phyloP scores from a whole-genome alignment of 2,888 invertebrate genomes.

The Alentia gelatinosa region DNA sequence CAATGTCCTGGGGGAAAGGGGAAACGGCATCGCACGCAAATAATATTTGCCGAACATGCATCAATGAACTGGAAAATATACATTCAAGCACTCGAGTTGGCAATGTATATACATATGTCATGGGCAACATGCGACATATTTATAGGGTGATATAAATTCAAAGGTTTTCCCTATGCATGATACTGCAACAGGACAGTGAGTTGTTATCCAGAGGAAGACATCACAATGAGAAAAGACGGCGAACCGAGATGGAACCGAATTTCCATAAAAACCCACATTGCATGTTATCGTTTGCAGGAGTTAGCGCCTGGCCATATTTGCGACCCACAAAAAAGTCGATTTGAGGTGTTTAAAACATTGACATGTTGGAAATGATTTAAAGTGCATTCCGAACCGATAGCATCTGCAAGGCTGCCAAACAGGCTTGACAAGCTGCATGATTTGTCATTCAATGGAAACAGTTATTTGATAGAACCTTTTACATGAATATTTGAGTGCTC shows the following conservation, averaged over 20 bases:
- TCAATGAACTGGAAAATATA: too few species aligned
- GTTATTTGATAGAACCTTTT: constrained; percentile 23
- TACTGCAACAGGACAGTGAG: too few species aligned
- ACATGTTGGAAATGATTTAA: constrained; percentile 19
- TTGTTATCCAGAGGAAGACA: too few species aligned
- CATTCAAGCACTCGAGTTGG: too few species aligned
- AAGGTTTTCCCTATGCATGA: too few species aligned
- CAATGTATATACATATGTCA: too few species aligned
- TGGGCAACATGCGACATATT: too few species aligned
- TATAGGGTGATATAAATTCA: too few species aligned
- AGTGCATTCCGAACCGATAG: constrained; percentile 24
- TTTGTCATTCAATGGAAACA: constrained; percentile 34
- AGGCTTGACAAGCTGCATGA: not conserved
- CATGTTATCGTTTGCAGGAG: not conserved
- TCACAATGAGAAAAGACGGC: not conserved
- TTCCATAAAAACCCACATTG: not conserved
- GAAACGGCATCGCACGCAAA: too few species aligned
- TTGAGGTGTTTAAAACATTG: constrained; percentile 27
- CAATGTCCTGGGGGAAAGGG: too few species aligned
- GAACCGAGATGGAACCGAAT: not conserved
- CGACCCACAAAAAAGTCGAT: constrained; percentile 24
- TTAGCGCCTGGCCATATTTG: not conserved
- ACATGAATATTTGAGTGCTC: not conserved
- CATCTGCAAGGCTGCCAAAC: not conserved
- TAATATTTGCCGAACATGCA: too few species aligned